phyloP scores from a whole-genome alignment of 2,113 vertebrate genomes.

The Actenoides lindsayi region DNA sequence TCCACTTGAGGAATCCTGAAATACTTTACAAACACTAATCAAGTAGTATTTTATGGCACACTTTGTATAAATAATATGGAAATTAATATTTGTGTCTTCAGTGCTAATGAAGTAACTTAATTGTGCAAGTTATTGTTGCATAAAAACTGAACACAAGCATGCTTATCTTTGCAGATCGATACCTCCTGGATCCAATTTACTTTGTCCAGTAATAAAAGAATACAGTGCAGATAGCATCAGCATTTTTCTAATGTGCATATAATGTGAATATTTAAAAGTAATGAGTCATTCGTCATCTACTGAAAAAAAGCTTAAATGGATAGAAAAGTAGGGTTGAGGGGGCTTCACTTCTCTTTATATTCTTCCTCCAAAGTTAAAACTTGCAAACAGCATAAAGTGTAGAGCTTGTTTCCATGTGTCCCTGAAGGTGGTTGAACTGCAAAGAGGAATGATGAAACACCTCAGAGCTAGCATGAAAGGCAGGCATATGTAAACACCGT shows the following conservation, averaged over 20 bases:
- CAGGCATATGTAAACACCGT: background rate
- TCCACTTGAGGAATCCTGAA: background rate
- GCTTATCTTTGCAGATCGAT: background rate
- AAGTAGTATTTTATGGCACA: background rate
- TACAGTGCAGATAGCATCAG: background rate
- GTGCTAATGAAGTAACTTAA: background rate
- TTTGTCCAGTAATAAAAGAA: background rate
- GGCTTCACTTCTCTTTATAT: background rate
- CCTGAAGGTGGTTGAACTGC: background rate
- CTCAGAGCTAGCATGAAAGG: background rate
- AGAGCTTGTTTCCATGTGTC: background rate
- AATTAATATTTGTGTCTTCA: background rate
- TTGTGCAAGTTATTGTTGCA: background rate
- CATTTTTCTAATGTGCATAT: background rate
- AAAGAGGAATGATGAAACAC: background rate
- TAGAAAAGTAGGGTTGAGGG: background rate
- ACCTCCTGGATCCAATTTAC: background rate
- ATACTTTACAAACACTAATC: background rate
- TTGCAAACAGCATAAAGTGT: background rate
- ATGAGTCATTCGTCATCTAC: background rate
- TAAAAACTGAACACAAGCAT: background rate
- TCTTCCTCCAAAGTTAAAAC: background rate
- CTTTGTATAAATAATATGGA: background rate
- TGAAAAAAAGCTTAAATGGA: background rate
- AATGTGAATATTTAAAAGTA: background rate